Conservation (phyloP, 1,140 invertebrate species). For the Acromyrmex echinatior region DNA sequence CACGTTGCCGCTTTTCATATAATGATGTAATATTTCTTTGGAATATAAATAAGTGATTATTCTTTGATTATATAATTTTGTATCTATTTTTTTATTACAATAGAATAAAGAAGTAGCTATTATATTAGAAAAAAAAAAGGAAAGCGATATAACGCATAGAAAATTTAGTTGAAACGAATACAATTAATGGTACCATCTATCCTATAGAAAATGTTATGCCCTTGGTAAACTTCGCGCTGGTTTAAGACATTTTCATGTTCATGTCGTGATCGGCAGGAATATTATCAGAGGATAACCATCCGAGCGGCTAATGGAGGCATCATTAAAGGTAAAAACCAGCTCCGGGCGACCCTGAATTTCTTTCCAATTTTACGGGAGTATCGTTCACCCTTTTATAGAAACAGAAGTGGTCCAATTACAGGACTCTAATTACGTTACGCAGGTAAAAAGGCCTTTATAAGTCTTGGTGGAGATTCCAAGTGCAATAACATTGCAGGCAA, state of each 20-base stretch:
- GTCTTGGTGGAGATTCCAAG: neutral
- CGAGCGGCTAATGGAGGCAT: constrained; percentile 33
- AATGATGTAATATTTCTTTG: constrained; percentile 40
- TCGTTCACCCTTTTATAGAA: constrained; percentile 50
- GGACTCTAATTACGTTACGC: constrained; percentile 48
- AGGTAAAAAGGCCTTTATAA: constrained; percentile 37
- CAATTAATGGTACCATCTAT: neutral
- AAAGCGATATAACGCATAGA: neutral
- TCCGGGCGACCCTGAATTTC: constrained; percentile 58
- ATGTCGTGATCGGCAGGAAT: constrained; percentile 14
- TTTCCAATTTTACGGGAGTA: constrained; percentile 46
- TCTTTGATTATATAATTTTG: constrained; percentile 14
- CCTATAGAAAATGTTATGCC: constrained; percentile 3
- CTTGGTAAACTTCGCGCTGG: constrained; percentile 20
- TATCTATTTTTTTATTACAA: neutral
- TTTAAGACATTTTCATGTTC: constrained; percentile 41
- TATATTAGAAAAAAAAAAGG: neutral
- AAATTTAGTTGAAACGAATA: neutral
- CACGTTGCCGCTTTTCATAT: neutral
- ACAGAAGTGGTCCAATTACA: constrained; percentile 42
- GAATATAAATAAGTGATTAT: neutral
- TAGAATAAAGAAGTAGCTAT: neutral
- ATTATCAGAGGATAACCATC: constrained; percentile 41
- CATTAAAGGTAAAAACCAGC: constrained; percentile 63
- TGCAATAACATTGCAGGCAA: constrained; percentile 23